A percentile compares a stretch with the other conserved stretches of the same genome.
phyloP scores from a whole-genome alignment of 2,888 invertebrate genomes.

The Abrostola tripartita region DNA sequence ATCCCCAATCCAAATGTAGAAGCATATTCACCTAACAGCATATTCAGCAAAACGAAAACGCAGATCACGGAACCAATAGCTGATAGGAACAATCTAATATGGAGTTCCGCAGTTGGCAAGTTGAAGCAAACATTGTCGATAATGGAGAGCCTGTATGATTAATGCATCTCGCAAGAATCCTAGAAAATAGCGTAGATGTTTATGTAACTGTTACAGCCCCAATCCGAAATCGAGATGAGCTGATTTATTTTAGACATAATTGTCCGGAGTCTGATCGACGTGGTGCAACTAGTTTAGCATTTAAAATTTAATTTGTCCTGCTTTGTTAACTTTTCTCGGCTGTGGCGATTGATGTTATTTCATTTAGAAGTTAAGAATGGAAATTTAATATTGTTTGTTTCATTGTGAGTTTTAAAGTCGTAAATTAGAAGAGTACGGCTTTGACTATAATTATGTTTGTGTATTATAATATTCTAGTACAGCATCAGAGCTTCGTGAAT shows the following conservation, averaged over 20 bases:
- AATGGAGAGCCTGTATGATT: conserved; percentile 68
- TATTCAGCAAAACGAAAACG: conserved; percentile 53
- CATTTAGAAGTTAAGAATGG: too few relatives aligned
- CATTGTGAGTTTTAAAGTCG: too few relatives aligned
- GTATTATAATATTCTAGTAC: too few relatives aligned
- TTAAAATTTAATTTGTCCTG: conserved; percentile 21
- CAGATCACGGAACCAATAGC: conserved; percentile 50
- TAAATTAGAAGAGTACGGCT: too few relatives aligned
- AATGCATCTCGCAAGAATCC: conserved; percentile 63
- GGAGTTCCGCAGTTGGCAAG: conserved; percentile 64
- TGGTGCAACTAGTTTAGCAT: conserved; percentile 19
- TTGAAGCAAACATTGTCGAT: conserved; percentile 70
- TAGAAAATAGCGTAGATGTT: conserved; percentile 50
- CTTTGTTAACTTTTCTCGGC: conserved; percentile 17
- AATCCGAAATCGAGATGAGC: conserved; percentile 35
- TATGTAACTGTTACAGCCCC: conserved; percentile 55
- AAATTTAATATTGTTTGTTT: too few relatives aligned
- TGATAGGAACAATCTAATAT: conserved; percentile 55
- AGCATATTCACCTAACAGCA: conserved; percentile 49
- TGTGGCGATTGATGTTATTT: conserved; percentile 1
- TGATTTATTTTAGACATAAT: conserved; percentile 20
- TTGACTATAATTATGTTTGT: too few relatives aligned
- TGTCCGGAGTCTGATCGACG: conserved; percentile 6
- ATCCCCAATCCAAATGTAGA: conserved; percentile 44
- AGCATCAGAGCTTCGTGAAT: too few relatives aligned